Base-by-base conservation (phyloP, 2,888 invertebrate species). In the Hirtodrosophila trivittata region DNA sequence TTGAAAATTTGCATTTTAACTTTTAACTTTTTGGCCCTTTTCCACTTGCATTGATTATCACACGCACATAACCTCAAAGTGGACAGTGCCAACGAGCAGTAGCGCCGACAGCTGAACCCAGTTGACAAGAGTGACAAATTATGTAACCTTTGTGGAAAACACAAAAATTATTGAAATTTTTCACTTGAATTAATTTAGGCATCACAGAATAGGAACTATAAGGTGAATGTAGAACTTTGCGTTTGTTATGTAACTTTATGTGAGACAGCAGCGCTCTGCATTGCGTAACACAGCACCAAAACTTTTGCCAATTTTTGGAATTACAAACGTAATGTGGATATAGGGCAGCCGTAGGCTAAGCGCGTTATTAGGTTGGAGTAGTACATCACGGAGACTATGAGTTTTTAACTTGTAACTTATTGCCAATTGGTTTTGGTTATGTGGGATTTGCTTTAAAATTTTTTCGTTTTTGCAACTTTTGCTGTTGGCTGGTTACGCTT, bases 31-130 rank as follows among this genome's bases (percentile, higher is more conserved):
- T 10, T 30, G 3, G 8, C 5, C 52, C 13, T 21, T 50, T 13
- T 6, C 18, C 9, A 9, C n/a, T 14, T 26, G 1, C n/a, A 52
- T 51, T 32, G 7, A 54, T 58, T 55, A 58, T 14, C 42, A 37
- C 25, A 2, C 28, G 14, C 54, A 72, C 82, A 74, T 86, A 87
- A 87, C 87, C 87, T 87, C 76, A 87, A 87, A 76, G 14, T 35
- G 16, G 1, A 12, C 14, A 50, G 14, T 55, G 63, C 37, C 58
- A 58, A 47, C 64, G 18, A 43, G 39, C 54, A 12, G 55, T 43
- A 41, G 46, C 54, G 42, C 25, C 21, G 6, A 50, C 47, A 21
- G 35, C 42, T 33, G 39, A 39, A 37, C 12, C 18, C 28, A 47
- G 30, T 55, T 52, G 49, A 66, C 59, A 46, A 52, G 8, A 38